phyloP scores from a whole-genome alignment of 2,113 vertebrate species.

The Hydrochoerus hydrochaeris region DNA sequence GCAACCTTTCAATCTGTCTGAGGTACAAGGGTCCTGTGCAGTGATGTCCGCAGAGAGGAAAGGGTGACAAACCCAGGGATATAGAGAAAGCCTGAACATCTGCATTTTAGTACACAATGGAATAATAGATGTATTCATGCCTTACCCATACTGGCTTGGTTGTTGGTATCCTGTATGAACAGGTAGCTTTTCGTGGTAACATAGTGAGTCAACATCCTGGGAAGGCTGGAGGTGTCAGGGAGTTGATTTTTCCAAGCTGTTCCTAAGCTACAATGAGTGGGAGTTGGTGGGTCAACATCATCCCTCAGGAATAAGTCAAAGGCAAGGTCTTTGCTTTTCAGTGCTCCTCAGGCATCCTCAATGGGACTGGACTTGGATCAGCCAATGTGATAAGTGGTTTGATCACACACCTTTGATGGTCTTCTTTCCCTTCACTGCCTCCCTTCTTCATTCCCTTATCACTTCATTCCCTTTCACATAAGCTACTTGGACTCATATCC shows the following conservation, averaged over 20 bases:
- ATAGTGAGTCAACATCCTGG: not conserved
- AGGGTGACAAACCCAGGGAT: not conserved
- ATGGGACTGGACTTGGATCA: not conserved
- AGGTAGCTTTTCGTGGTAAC: not conserved
- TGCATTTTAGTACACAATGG: not conserved
- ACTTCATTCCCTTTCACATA: not conserved
- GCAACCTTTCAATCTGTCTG: not conserved
- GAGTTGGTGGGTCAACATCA: not conserved
- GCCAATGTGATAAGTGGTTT: not conserved
- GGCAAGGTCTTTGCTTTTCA: not conserved
- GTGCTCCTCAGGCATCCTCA: not conserved
- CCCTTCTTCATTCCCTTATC: too few relatives aligned
- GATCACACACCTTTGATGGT: not conserved
- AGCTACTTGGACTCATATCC: not conserved
- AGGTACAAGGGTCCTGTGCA: not conserved
- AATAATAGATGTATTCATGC: too few relatives aligned
- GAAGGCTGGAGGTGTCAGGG: not conserved
- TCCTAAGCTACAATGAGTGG: not conserved
- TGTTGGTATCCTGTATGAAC: not conserved
- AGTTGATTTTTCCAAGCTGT: not conserved
- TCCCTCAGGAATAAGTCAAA: not conserved
- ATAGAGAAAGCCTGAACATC: not conserved
- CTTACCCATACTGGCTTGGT: fast-evolving
- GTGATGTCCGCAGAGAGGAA: not conserved
- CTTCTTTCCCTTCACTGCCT: not conserved